phyloP scores from a whole-genome alignment of 2,113 vertebrate genomes.

The Pterophyllum scalare region DNA sequence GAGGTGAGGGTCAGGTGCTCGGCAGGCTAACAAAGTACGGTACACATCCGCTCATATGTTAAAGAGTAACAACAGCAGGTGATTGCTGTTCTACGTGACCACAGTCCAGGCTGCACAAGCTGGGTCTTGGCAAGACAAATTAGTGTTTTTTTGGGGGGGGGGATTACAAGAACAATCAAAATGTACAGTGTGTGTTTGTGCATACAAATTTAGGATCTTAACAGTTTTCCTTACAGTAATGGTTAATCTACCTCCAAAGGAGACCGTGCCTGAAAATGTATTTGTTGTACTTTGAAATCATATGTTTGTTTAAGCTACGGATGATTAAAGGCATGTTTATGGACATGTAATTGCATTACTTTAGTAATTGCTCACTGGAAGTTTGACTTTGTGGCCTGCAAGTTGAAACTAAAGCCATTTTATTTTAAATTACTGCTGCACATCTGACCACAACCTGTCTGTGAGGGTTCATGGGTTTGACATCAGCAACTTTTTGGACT shows the following conservation, averaged over 20 bases:
- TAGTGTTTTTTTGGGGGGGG: background rate
- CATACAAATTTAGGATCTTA: background rate
- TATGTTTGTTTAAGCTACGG: background rate
- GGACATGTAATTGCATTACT: background rate
- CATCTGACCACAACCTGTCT: too few species aligned
- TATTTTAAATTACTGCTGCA: too few species aligned
- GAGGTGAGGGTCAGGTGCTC: slow-evolving; percentile 38
- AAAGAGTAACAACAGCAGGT: slow-evolving; percentile 72
- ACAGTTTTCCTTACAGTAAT: background rate
- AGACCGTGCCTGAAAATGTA: background rate
- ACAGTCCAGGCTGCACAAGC: slow-evolving; percentile 3
- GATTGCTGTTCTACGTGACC: slow-evolving; percentile 54
- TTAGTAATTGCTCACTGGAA: background rate
- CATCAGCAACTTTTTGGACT: background rate
- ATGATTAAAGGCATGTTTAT: background rate
- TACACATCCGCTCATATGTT: slow-evolving; percentile 66
- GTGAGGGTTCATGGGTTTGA: background rate
- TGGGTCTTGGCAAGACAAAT: background rate
- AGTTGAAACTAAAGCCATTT: too few species aligned
- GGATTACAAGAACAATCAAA: background rate
- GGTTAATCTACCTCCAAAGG: background rate
- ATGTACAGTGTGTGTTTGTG: background rate
- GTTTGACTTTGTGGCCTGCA: too few species aligned
- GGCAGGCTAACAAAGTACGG: slow-evolving; percentile 41
- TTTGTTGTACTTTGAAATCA: background rate